Evolutionary conservation across 2,888 invertebrate species (phyloP), one percentile per base, ranked within the genome.

Genomic region (Silvanus unidentatus): DNA sequence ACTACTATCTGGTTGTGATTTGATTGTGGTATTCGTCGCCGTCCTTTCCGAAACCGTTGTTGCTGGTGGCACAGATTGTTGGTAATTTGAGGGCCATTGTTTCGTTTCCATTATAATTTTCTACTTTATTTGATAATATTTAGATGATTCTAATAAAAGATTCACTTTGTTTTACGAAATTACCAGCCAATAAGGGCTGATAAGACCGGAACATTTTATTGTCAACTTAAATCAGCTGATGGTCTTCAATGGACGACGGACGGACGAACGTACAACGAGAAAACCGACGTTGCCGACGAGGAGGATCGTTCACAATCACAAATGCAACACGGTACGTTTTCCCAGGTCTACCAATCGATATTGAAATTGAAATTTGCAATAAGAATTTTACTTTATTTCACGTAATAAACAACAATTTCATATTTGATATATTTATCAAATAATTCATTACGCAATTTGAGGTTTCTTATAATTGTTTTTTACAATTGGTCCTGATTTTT

Each of bases 171-270:
- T 64, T 56, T 48, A 55, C 52, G 59, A 63, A 63, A 63, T 63
- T 65, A 62, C 55, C 61, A 58, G 60, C 60, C 52, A 55, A 58
- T 57, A 58, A 53, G 53, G 52, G 53, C 54, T 53, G 58, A 55
- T 51, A 46, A 55, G 52, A 66, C 66, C 67, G 66, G 66, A 66
- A 65, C 70, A 69, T 70, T 66, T 68, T 69, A 66, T 66, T 68
- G 68, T 68, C 69, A 69, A 69, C 65, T 68, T 57, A 62, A 65
- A 69, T 70, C 70, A 70, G 69, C 70, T 70, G 22, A 22, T 22
- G 70, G 69, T 66, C 64, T 64, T 62, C 66, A 68, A 68, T 68
- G 66, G 68, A 63, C 61, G 65, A 66, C 62, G 53, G 22, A 22
- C 8, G 22, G 8, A 22, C 22, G 8, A 22, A n/a, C n/a, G n/a